Evolutionary conservation across 1,140 invertebrate genomes (phyloP).

Genomic region (Panagrolaimus sp.): DNA sequence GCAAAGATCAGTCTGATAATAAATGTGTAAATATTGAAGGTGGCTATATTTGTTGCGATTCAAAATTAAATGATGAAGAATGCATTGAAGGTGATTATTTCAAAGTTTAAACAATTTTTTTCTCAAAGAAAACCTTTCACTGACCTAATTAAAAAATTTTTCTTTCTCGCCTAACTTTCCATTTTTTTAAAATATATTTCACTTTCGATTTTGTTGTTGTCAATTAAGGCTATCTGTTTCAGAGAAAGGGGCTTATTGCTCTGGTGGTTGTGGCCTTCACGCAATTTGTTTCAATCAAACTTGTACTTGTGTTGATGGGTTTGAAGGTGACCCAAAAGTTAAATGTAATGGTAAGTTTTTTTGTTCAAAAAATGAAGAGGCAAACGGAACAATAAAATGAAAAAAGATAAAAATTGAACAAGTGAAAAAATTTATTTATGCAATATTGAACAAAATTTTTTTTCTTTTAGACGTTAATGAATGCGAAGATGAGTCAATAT

Average conservation of each 20-base stretch:
- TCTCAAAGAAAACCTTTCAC: not conserved
- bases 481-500: constrained; percentile 41
- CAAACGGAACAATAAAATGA: too few species aligned
- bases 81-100: constrained; percentile 34
- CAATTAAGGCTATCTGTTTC: constrained; percentile 8
- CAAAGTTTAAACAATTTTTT: not conserved
- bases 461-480: constrained; percentile 45
- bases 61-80: constrained; percentile 25
- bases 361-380: not conserved
- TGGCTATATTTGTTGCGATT: constrained; percentile 48
- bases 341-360: constrained; percentile 36
- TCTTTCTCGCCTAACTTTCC: not conserved
- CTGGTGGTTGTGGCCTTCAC: constrained; percentile 44
- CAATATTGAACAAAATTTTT: not conserved
- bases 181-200: too few species aligned
- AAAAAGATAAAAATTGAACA: too few species aligned
- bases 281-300: constrained; percentile 43
- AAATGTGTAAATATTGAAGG: constrained; percentile 47
- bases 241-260: constrained; percentile 48
- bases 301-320: constrained; percentile 43
- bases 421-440: not conserved
- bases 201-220: too few species aligned
- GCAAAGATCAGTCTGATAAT: constrained; percentile 24
- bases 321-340: constrained; percentile 34
- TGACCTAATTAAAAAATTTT: not conserved